Evolutionary conservation across 1,140 invertebrate genomes (phyloP), one percentile per base, ranked within the genome.

Genomic region (Drosophila murphyi): DNA sequence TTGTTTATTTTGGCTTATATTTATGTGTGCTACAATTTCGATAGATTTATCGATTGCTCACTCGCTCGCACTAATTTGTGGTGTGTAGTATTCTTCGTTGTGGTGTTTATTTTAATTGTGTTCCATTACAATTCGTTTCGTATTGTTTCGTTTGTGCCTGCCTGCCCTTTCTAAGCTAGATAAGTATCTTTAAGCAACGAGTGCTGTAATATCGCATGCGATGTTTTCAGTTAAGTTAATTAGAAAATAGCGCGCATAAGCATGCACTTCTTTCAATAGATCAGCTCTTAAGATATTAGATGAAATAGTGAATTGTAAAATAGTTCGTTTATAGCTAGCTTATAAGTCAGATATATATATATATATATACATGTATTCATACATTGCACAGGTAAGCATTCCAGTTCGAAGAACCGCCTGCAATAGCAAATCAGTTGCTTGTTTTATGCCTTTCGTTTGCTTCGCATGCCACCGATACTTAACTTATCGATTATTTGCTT

Each of bases 161-260:
- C 51, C 41, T 63, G 68, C 51, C 41, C 62, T 59, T 10, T 35
- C 29, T 31, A 8, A 50, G 32, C 31, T 45, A 45, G 5, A 3
- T 43, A 43, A n/a, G 39, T 43, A 43, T 20, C 20, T 56, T 41
- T 7, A 48, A 41, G 41, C 29, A 65, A 43, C 62, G 37, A 65
- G 7, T 35, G 31, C 28, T 56, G 5, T 5, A 8, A 39, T 34
- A 35, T 59, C 10, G 67, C 67, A 62, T 61, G 65, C 29, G 51
- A 43, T 31, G 80, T 51, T 45, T 51, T 69, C 39, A 80, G 72
- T 80, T 85, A 55, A 39, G 72, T 80, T 85, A 55, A 39, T 51
- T 82, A 86, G 79, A 72, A 82, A 87, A 80, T 76, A 88, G 83
- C 83, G 82, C 83, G 83, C 82, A 88, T 88, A 65, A 59, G 82